Percentiles rank a stretch among this genome's conserved stretches.
Evolutionary conservation across 2,113 vertebrate genomes (phyloP).

Genomic region (Steatornis caripensis): DNA sequence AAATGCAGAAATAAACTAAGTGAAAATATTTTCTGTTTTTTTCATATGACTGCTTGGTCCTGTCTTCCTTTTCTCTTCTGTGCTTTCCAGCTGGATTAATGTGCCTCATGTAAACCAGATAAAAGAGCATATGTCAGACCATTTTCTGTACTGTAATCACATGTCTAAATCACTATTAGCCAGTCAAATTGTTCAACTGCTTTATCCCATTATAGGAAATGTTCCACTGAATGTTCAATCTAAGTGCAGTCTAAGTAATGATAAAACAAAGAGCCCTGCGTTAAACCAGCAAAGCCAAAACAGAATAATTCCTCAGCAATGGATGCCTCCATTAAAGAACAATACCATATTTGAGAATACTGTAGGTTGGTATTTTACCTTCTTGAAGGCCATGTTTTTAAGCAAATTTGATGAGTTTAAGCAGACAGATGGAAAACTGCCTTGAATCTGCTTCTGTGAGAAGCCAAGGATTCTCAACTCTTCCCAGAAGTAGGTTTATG

Average conservation of each 20-base stretch:
- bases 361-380: constrained; percentile 8
- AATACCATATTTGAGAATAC: neutral
- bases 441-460: neutral
- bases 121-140: constrained; percentile 61
- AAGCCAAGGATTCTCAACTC: neutral
- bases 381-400: neutral
- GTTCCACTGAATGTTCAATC: constrained; percentile 44
- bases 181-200: constrained; percentile 53
- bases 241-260: constrained; percentile 49
- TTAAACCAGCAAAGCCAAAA: constrained; percentile 14
- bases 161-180: constrained; percentile 59
- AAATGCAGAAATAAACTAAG: neutral
- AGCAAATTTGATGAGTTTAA: neutral
- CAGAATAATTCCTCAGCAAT: neutral
- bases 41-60: neutral
- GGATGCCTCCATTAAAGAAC: constrained; percentile 10
- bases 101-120: constrained; percentile 53
- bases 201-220: constrained; percentile 59
- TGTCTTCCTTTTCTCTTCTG: neutral
- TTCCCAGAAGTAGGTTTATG: neutral
- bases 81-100: constrained; percentile 34
- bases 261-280: neutral
- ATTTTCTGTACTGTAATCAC: constrained; percentile 64
- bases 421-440: constrained; percentile 37
- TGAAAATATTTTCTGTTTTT: neutral